Conservation (phyloP, 2,113 vertebrate species). For the Halichoerus grypus region DNA sequence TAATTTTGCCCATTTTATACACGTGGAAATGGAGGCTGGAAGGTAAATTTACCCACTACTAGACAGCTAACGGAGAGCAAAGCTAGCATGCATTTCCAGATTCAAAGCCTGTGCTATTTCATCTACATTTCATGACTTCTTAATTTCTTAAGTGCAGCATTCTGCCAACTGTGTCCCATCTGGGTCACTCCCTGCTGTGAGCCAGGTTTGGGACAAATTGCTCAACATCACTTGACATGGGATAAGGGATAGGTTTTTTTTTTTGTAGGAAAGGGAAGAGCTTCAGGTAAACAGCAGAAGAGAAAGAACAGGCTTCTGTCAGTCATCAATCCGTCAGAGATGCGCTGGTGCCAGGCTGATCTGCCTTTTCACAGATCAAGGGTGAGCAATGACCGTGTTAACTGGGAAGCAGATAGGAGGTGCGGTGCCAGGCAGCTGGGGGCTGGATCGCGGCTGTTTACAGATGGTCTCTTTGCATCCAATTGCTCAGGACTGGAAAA, state of each 20-base stretch:
- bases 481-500: background rate
- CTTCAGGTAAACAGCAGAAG: background rate
- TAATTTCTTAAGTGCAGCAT: background rate
- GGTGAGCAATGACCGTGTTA: background rate
- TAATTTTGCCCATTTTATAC: conserved; percentile 10
- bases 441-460: background rate
- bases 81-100: background rate
- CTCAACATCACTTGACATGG: background rate
- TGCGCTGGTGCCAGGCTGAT: too few relatives aligned
- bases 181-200: background rate
- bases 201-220: background rate
- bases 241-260: background rate
- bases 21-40: background rate
- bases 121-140: background rate
- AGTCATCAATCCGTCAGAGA: background rate
- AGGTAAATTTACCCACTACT: background rate
- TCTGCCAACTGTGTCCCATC: background rate
- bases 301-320: background rate
- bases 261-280: conserved; percentile 12
- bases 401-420: background rate
- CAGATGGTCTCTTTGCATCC: background rate
- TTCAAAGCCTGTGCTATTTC: background rate
- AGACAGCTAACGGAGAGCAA: background rate
- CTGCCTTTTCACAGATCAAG: background rate
- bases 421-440: background rate